Base-by-base conservation (phyloP, 2,888 invertebrate species). In the Melinaea marsaeus region DNA sequence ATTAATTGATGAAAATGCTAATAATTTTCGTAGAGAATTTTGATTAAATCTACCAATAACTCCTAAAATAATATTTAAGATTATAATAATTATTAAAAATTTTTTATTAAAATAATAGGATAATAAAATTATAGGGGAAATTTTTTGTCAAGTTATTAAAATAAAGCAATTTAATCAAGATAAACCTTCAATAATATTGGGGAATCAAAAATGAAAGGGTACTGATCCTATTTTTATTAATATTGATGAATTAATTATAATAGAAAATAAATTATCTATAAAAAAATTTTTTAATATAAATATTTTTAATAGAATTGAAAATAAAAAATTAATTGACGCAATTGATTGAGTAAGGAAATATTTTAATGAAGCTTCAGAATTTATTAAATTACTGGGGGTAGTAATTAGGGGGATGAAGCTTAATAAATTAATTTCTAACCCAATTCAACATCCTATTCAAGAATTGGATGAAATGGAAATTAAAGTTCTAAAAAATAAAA, bases 91-190 rank as follows among this genome's bases (percentile, higher is more conserved):
- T 67, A 82, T 73, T 75, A 91, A 74, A 77, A 91, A 83, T 73
- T 82, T 80, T 74, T 79, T 79, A 78, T 84, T 81, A 75, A 81
- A 78, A 77, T 84, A 83, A 79, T 91, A 91, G 58, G 88, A 90
- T 55, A 92, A 72, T 75, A 93, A 71, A 79, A 92, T 86, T 85
- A 93, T 81, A 2, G 93, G 93, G 47, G 92, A 88, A 85, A 93
- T 90, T 92, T 93, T 93, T 93, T 93, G 93, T 88, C 92, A 93
- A 0, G 92, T 92, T 84, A 92, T 85, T 86, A 93, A 78, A 77
- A 93, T 83, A 75, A 92, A 80, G 66, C 83, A 79, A 82, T 92
- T 93, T 69, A 87, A 78, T 92, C 93, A 93, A 37, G 79, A 83
- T 86, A 93, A 72, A 2, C 92, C 92, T 86, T 92, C 92, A 72